phyloP scores from a whole-genome alignment of 2,888 invertebrate species.

The Temnothorax rugatulus region DNA sequence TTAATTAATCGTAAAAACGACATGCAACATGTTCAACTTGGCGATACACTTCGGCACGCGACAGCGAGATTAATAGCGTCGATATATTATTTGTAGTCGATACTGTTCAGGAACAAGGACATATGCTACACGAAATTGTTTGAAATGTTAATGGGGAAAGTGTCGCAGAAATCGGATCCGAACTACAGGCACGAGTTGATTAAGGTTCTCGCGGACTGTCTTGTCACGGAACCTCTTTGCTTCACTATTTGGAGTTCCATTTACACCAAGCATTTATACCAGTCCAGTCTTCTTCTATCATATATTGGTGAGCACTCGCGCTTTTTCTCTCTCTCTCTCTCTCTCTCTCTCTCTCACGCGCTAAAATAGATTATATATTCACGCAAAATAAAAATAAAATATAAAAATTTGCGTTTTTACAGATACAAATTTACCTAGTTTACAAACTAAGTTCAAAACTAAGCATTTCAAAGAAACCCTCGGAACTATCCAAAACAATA shows the following conservation, averaged over 20 bases:
- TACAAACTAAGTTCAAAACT: slow-evolving; percentile 82
- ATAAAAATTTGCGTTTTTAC: slow-evolving; percentile 18
- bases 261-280: slow-evolving; percentile 89
- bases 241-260: slow-evolving; percentile 90
- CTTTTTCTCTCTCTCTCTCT: too few species aligned
- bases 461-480: slow-evolving; percentile 87
- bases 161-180: slow-evolving; percentile 87
- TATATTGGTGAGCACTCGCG: slow-evolving; percentile 84
- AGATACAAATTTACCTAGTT: slow-evolving; percentile 84
- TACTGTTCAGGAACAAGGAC: slow-evolving; percentile 82
- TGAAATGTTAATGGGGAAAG: slow-evolving; percentile 90
- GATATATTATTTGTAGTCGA: slow-evolving; percentile 74
- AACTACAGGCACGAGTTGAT: slow-evolving; percentile 88
- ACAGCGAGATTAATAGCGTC: not conserved
- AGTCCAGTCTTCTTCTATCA: slow-evolving; percentile 89
- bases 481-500: slow-evolving; percentile 86
- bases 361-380: not conserved
- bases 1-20: not conserved
- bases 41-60: not conserved
- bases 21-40: not conserved
- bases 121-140: slow-evolving; percentile 87
- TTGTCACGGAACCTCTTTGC: slow-evolving; percentile 89
- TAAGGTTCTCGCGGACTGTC: slow-evolving; percentile 88
- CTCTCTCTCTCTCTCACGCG: too few species aligned
- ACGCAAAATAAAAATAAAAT: not conserved